Evolutionary conservation across 2,888 invertebrate species (phyloP), one percentile per base, ranked within the genome.

Genomic region (Pachymerium ferrugineum): DNA sequence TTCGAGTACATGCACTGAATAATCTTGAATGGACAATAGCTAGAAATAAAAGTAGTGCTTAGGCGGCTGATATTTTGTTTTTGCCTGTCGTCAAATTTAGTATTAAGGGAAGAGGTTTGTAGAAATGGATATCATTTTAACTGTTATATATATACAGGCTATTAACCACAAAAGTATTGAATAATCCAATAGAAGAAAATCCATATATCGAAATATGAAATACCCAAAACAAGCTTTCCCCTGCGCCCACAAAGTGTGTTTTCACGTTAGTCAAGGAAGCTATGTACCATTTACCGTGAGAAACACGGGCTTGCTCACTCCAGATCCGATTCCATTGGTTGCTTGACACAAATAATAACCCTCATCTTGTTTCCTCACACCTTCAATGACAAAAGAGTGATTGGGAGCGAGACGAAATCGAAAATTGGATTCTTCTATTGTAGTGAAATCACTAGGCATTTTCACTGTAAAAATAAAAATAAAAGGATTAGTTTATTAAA

Each of bases 321-420:
- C 82, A 68, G 80, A 79, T 30, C 82, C 82, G 28, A 83, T 80
- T 12, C 80, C 79, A 75, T 83, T 83, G 76, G 80, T 80, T 35
- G 82, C 80, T 73, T 82, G 81, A 78, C 83, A 83, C 73, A 83
- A 78, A 76, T 82, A 83, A 77, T 81, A 80, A 3, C 83, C 82
- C 74, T 80, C 80, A 76, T 82, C 82, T 19, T 76, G 77, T 72
- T 80, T 80, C 72, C 75, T 74, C 30, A 80, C 90, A 79, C 89
- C 88, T 80, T 89, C 89, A 77, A 83, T 81, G 31, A 79, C 76
- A 71, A 83, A 78, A 10, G 81, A 82, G 6, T 83, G 83, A 76
- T 83, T 82, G 73, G 75, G 74, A 12, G 74, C 75, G 16, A 74
- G 72, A n/a, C 67, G 74, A 38, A 70, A 75, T 25, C 70, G 72